Conservation (phyloP, 2,888 invertebrate species). For the Calliopum simillimum region DNA sequence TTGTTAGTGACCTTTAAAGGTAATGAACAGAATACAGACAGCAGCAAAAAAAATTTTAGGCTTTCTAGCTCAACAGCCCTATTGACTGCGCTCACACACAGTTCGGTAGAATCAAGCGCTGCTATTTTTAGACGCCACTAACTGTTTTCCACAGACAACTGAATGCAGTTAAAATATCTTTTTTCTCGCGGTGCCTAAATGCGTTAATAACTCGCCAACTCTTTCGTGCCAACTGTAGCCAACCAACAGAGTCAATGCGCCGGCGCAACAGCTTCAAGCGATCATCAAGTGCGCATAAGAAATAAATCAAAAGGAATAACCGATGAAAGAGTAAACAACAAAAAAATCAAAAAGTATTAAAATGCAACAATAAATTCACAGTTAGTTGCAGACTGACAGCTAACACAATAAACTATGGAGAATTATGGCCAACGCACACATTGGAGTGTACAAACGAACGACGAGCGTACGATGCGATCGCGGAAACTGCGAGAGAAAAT, state of each 20-base stretch:
- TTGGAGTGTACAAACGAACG: no score
- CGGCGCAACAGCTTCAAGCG: constrained; percentile 9
- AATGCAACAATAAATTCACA: constrained; percentile 13
- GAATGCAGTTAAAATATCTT: constrained; percentile 56
- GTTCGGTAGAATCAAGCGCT: background rate
- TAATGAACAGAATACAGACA: background rate
- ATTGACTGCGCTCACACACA: background rate
- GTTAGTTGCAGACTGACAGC: constrained; percentile 29
- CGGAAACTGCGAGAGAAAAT: background rate
- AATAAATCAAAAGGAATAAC: constrained; percentile 57
- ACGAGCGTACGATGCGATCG: no score
- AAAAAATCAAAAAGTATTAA: constrained; percentile 38
- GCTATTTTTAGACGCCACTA: constrained; percentile 42
- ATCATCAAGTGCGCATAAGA: constrained; percentile 58
- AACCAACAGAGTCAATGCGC: constrained; percentile 4
- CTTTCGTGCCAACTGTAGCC: background rate
- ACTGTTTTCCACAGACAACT: constrained; percentile 56
- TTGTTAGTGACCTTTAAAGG: constrained; percentile 21
- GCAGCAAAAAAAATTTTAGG: no score
- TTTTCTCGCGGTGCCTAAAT: background rate
- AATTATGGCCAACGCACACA: no score
- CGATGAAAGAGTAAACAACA: constrained; percentile 34
- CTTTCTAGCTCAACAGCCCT: background rate
- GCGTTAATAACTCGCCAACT: background rate
- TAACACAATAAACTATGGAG: background rate